Evolutionary conservation across 2,113 vertebrate species (phyloP).

Genomic region (Larimichthys crocea): DNA sequence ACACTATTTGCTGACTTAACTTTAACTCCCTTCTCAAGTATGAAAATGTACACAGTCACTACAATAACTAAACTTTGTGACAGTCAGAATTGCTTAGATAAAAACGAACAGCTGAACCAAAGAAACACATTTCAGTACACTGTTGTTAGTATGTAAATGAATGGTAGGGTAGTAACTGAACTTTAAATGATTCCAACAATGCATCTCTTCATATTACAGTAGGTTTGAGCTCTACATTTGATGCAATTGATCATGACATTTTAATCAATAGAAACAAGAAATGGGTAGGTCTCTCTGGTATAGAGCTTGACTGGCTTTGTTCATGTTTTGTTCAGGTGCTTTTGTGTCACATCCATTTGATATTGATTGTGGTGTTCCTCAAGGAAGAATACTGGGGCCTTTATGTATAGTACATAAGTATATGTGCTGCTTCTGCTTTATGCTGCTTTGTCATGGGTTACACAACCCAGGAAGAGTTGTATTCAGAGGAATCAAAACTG

Average conservation of each 20-base stretch:
- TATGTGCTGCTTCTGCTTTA: too few species aligned
- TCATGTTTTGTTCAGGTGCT: background rate
- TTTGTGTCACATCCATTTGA: background rate
- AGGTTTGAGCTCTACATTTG: background rate
- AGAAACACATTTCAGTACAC: background rate
- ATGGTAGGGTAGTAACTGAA: background rate
- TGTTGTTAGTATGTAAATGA: background rate
- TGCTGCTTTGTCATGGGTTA: conserved; percentile 18
- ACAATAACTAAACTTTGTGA: background rate
- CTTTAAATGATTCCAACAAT: background rate
- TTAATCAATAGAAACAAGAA: background rate
- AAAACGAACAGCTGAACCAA: background rate
- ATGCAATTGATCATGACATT: background rate
- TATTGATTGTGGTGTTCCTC: background rate
- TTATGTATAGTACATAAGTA: too few species aligned
- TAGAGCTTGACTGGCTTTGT: background rate
- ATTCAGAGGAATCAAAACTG: background rate
- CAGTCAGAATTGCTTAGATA: background rate
- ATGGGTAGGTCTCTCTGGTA: background rate
- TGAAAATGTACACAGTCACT: background rate
- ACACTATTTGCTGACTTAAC: background rate
- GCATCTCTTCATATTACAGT: background rate
- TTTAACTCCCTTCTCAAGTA: background rate
- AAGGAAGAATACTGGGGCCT: background rate
- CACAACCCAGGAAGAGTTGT: background rate